These are phyloP conservation scores for Distichodus sexfasciatus DNA, from an alignment of 2,797 vertebrate species.

Conservation along the genomic window DNA sequence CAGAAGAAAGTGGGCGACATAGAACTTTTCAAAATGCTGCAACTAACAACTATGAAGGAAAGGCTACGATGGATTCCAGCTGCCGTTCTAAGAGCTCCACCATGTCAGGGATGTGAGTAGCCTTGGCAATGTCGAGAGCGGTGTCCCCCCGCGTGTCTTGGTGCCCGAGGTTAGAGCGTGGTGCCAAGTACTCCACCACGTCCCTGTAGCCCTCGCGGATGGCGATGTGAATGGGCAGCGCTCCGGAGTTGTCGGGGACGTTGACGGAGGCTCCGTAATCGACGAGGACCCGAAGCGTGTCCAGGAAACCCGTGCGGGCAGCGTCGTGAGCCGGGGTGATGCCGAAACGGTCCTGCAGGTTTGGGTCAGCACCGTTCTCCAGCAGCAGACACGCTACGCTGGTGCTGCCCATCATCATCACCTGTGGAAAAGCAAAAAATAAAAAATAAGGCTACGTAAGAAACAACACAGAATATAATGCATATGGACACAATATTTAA, in stretches of 20 bases:
- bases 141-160: slow-evolving; percentile 75
- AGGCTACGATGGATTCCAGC: slow-evolving; percentile 44
- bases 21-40: neutral
- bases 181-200: slow-evolving; percentile 78
- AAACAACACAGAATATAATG: too few relatives aligned
- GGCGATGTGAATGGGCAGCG: slow-evolving; percentile 84
- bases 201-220: slow-evolving; percentile 77
- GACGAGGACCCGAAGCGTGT: slow-evolving; percentile 82
- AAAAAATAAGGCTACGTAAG: neutral
- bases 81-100: slow-evolving; percentile 63
- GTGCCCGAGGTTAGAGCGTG: slow-evolving; percentile 78
- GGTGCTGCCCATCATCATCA: slow-evolving; percentile 90
- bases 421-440: slow-evolving; percentile 62
- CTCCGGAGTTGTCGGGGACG: slow-evolving; percentile 69
- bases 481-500: too few relatives aligned
- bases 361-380: slow-evolving; percentile 85
- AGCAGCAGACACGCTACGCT: slow-evolving; percentile 77
- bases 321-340: slow-evolving; percentile 83
- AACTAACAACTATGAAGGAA: slow-evolving; percentile 6
- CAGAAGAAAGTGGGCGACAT: neutral
- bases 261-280: slow-evolving; percentile 83
- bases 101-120: slow-evolving; percentile 63
- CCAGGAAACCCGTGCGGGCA: slow-evolving; percentile 84
- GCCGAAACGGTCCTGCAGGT: slow-evolving; percentile 81
- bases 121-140: slow-evolving; percentile 75